Percentiles rank a stretch among this genome's conserved stretches.
Conservation (phyloP, 2,797 vertebrate species). For the Sebastes flavidus region DNA sequence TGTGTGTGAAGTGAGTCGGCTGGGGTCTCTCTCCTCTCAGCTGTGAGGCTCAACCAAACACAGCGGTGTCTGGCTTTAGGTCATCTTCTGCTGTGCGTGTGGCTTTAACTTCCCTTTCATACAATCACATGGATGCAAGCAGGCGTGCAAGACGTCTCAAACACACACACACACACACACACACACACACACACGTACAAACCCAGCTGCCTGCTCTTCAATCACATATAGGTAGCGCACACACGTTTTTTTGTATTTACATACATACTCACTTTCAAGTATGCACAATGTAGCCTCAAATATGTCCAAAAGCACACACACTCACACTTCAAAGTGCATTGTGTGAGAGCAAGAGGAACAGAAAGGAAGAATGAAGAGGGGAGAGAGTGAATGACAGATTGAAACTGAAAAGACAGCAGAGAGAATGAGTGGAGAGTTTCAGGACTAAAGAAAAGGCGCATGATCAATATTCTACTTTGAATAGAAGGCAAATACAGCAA, state of each 20-base stretch:
- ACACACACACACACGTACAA: background rate
- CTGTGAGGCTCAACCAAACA: constrained; percentile 36
- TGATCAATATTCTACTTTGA: constrained; percentile 46
- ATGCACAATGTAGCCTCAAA: background rate
- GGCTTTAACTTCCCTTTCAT: constrained; percentile 36
- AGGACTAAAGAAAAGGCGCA: constrained; percentile 15
- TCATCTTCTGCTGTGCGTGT: constrained; percentile 40
- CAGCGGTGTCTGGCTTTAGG: constrained; percentile 45
- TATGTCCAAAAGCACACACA: constrained; percentile 6
- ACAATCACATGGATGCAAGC: constrained; percentile 9
- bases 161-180: background rate
- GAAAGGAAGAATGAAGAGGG: constrained; percentile 1
- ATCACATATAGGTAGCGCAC: background rate
- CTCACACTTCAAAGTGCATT: constrained; percentile 35
- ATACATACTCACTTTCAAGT: background rate
- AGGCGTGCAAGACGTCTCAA: background rate
- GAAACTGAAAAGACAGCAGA: constrained; percentile 29
- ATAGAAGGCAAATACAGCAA: constrained; percentile 11
- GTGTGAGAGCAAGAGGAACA: constrained; percentile 21
- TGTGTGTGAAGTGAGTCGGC: constrained; percentile 15
- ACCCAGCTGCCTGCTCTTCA: background rate
- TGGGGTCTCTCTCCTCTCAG: constrained; percentile 35
- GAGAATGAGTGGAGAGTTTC: constrained; percentile 28
- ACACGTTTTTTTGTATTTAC: background rate
- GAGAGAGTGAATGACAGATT: constrained; percentile 33